Percentiles rank a stretch among this genome's conserved stretches.
Evolutionary conservation across 2,888 invertebrate genomes (phyloP).

Genomic region (Fragum fragum): DNA sequence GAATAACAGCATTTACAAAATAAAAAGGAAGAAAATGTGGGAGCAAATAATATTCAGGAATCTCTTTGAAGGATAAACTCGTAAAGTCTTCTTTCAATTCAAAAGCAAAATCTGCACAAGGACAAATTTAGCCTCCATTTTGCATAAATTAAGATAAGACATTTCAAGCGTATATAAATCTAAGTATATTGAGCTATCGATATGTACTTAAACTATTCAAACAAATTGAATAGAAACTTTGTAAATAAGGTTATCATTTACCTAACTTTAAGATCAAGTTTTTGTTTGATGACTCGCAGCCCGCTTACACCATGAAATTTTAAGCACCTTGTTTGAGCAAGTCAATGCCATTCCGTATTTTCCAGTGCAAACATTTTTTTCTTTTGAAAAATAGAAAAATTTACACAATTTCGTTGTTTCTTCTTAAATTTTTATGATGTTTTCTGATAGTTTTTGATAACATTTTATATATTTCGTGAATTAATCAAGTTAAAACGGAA

Average conservation of each 20-base stretch:
- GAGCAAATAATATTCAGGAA: too few species aligned
- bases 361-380: neutral
- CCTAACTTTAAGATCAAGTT: neutral
- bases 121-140: slow-evolving; percentile 6
- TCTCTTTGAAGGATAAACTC: too few species aligned
- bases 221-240: slow-evolving; percentile 3
- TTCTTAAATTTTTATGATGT: too few species aligned
- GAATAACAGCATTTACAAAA: too few species aligned
- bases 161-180: neutral
- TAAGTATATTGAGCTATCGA: neutral
- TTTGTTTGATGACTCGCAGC: slow-evolving; percentile 5
- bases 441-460: too few species aligned
- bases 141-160: slow-evolving; percentile 30
- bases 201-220: slow-evolving; percentile 7
- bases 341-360: neutral
- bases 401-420: neutral
- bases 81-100: too few species aligned
- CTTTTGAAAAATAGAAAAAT: neutral
- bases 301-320: neutral
- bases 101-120: too few species aligned
- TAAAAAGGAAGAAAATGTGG: too few species aligned
- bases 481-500: too few species aligned
- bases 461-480: too few species aligned
- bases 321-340: neutral
- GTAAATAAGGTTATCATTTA: neutral